Evolutionary conservation across 1,140 invertebrate genomes (phyloP).

Genomic region (Marisa cornuarietis): DNA sequence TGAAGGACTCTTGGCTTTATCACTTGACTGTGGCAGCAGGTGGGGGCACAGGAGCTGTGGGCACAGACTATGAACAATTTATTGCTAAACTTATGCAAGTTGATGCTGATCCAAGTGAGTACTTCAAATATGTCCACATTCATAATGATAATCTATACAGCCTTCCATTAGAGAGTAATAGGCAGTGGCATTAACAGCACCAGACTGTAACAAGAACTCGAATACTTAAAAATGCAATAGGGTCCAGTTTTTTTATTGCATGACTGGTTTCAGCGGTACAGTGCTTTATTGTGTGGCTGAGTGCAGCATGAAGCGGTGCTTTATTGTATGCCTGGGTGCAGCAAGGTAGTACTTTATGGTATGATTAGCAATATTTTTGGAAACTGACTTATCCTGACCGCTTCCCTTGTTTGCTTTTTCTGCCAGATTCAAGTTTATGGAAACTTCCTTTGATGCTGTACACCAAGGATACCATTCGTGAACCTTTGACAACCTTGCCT

Average conservation of each 20-base stretch:
- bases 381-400: not conserved
- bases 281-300: too few relatives aligned
- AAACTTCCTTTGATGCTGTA: conserved; percentile 91
- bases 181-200: too few relatives aligned
- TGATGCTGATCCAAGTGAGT: conserved; percentile 88
- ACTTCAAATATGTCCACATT: not conserved
- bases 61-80: conserved; percentile 93
- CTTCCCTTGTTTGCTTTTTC: conserved; percentile 4
- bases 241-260: too few relatives aligned
- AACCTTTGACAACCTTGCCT: conserved; percentile 85
- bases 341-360: too few relatives aligned
- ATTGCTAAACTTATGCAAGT: conserved; percentile 95
- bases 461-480: conserved; percentile 86
- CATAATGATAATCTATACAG: not conserved
- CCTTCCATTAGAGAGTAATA: too few relatives aligned
- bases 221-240: too few relatives aligned
- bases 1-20: conserved; percentile 90
- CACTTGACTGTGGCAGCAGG: conserved; percentile 93
- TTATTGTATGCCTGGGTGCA: not conserved
- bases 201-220: too few relatives aligned
- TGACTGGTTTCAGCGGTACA: too few relatives aligned
- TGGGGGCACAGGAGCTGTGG: conserved; percentile 82
- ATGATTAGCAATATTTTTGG: too few relatives aligned
- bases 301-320: not conserved
- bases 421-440: conserved; percentile 87